Percentiles rank a stretch among this genome's conserved stretches.
phyloP scores from a whole-genome alignment of 2,113 vertebrate species.

The Rhea americana region DNA sequence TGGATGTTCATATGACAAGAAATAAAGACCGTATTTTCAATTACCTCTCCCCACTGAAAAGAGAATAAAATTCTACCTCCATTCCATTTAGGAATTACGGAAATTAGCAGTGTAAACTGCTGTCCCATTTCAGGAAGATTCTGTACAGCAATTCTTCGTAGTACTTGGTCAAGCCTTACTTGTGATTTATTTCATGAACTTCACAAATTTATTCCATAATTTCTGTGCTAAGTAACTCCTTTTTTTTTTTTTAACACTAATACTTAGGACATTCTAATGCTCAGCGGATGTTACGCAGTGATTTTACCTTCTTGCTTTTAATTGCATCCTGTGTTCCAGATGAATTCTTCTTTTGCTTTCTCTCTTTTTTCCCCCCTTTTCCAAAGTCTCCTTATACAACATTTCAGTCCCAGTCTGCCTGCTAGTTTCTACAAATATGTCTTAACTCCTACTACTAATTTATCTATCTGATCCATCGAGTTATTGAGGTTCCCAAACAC shows the following conservation, averaged over 20 bases:
- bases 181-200: not conserved
- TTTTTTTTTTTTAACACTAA: not conserved
- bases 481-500: not conserved
- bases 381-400: not conserved
- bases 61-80: not conserved
- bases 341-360: not conserved
- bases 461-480: not conserved
- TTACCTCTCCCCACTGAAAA: not conserved
- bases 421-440: slow-evolving; percentile 22
- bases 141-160: not conserved
- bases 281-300: not conserved
- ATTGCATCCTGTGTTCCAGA: not conserved
- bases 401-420: not conserved
- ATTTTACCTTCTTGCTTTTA: slow-evolving; percentile 20
- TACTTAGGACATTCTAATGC: not conserved
- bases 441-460: not conserved
- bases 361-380: not conserved
- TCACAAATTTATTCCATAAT: not conserved
- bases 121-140: not conserved
- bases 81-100: not conserved
- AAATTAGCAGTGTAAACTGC: not conserved
- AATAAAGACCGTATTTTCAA: not conserved
- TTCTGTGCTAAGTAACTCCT: not conserved
- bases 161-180: not conserved
- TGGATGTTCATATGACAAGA: not conserved